Evolutionary conservation across 2,888 invertebrate genomes (phyloP).

Genomic region (Rotaria macrura): DNA sequence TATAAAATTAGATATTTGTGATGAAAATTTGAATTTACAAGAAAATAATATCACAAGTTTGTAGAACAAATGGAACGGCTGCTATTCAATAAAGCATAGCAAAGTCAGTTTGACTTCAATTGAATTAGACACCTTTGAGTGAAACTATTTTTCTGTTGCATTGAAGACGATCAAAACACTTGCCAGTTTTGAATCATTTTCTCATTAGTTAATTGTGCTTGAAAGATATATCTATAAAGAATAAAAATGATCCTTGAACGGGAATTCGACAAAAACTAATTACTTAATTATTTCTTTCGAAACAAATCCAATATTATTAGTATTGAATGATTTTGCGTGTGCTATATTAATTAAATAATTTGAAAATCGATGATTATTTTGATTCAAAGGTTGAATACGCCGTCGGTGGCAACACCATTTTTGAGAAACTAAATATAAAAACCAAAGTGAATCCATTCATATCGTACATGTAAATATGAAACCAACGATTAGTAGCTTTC

Average conservation of each 20-base stretch:
- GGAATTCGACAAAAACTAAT: not conserved
- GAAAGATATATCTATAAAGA: not conserved
- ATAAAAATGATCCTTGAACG: not conserved
- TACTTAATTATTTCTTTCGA: not conserved
- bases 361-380: not conserved
- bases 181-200: too few species aligned
- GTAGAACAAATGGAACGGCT: too few species aligned
- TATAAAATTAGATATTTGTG: too few species aligned
- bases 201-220: not conserved
- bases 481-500: not conserved
- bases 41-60: too few species aligned
- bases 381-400: not conserved
- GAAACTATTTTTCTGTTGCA: too few species aligned
- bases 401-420: not conserved
- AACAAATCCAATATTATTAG: not conserved
- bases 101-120: too few species aligned
- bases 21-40: too few species aligned
- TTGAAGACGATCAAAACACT: too few species aligned
- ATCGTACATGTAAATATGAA: too few species aligned
- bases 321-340: not conserved
- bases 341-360: not conserved
- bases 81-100: too few species aligned
- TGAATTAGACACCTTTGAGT: too few species aligned
- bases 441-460: not conserved
- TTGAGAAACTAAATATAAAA: not conserved